Conservation (phyloP, 2,888 invertebrate species). For the Cryptus viduatorius region DNA sequence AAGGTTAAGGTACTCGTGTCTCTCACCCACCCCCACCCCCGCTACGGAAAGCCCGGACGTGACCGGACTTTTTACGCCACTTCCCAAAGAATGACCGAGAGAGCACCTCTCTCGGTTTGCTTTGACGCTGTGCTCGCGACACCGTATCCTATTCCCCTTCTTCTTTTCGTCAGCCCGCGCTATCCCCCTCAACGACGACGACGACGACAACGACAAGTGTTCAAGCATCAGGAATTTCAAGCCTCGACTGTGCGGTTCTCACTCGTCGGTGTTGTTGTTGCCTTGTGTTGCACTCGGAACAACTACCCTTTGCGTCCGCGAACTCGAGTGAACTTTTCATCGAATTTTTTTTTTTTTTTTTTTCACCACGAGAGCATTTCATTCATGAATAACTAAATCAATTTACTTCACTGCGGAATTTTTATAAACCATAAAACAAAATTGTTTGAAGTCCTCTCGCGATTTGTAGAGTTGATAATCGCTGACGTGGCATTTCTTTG, state of each 20-base stretch:
- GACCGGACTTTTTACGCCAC: slow-evolving; percentile 80
- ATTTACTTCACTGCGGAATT: neutral
- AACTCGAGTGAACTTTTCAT: neutral
- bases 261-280: slow-evolving; percentile 29
- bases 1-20: slow-evolving; percentile 82
- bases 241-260: slow-evolving; percentile 24
- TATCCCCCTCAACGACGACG: slow-evolving; percentile 17
- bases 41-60: slow-evolving; percentile 77
- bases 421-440: too few species aligned
- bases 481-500: too few species aligned
- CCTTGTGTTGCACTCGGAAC: slow-evolving; percentile 30
- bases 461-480: too few species aligned
- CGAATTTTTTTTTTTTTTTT: neutral
- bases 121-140: slow-evolving; percentile 77
- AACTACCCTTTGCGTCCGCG: neutral
- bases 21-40: slow-evolving; percentile 72
- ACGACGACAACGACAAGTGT: slow-evolving; percentile 52
- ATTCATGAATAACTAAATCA: slow-evolving; percentile 2
- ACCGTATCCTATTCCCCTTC: slow-evolving; percentile 67
- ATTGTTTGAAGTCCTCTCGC: too few species aligned
- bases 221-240: slow-evolving; percentile 55
- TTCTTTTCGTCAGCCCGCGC: slow-evolving; percentile 17
- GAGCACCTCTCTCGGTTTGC: slow-evolving; percentile 75
- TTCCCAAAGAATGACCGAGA: slow-evolving; percentile 79
- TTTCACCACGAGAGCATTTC: neutral